phyloP scores from a whole-genome alignment of 2,113 vertebrate species.

The Petaurus breviceps region DNA sequence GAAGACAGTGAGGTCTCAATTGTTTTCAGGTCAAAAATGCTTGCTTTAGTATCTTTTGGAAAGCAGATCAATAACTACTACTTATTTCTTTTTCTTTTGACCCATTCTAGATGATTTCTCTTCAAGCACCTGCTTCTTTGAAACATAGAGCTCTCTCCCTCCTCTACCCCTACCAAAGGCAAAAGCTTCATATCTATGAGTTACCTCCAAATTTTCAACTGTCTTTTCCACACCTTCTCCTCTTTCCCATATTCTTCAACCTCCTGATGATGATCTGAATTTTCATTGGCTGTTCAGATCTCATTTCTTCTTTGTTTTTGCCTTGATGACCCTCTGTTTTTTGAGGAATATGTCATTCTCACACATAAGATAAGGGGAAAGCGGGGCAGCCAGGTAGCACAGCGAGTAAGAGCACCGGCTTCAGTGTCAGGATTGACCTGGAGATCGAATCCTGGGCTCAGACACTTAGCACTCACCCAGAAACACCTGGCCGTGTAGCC shows the following conservation, averaged over 20 bases:
- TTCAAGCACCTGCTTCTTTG: not conserved
- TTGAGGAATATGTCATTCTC: no score
- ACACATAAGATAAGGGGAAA: no score
- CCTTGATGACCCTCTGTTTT: no score
- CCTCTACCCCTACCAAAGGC: not conserved
- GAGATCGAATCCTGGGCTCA: no score
- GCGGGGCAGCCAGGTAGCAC: no score
- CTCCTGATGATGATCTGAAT: not conserved
- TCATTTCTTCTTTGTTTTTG: no score
- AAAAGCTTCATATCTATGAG: not conserved
- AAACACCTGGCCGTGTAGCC: no score
- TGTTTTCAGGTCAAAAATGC: not conserved
- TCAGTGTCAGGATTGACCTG: no score
- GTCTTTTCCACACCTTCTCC: not conserved
- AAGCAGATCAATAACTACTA: not conserved
- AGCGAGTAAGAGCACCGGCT: no score
- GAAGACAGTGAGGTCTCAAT: not conserved
- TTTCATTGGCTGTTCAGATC: not conserved
- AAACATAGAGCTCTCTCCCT: not conserved
- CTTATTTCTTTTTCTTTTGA: not conserved
- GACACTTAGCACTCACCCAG: no score
- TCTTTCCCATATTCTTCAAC: not conserved
- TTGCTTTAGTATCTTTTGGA: not conserved
- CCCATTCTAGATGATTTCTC: not conserved
- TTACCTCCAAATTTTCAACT: not conserved